Conservation (phyloP, 2,888 invertebrate genomes). For the Metopia argyrocephala region DNA sequence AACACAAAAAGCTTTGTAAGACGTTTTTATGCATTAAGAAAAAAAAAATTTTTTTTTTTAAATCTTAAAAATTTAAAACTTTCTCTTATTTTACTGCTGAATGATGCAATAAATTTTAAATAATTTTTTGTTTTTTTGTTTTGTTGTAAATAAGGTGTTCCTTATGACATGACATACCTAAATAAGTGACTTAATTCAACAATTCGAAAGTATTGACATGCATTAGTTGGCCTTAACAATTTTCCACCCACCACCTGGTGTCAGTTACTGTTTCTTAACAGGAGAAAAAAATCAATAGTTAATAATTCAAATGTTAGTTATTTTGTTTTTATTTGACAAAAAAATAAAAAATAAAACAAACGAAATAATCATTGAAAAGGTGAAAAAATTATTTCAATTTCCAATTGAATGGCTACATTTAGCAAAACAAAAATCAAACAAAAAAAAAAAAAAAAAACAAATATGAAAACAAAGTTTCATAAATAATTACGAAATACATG, state of each 20-base stretch:
- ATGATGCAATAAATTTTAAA: no score
- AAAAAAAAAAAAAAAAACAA: constrained; percentile 2
- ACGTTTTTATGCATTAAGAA: no score
- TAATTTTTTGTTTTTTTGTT: no score
- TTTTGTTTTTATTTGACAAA: background rate
- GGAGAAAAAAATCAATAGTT: background rate
- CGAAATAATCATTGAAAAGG: constrained; percentile 14
- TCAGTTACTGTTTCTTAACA: no score
- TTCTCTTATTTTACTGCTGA: no score
- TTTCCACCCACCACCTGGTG: background rate
- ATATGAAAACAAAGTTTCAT: constrained; percentile 4
- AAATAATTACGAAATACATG: constrained; percentile 34
- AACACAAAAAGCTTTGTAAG: no score
- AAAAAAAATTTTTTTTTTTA: no score
- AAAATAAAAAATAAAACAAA: background rate
- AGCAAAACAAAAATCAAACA: background rate
- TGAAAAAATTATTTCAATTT: constrained; percentile 49
- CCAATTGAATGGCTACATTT: constrained; percentile 36
- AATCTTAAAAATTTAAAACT: no score
- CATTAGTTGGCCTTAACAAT: background rate
- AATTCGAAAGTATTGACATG: background rate
- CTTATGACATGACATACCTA: no score
- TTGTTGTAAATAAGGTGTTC: no score
- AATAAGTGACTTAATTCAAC: no score
- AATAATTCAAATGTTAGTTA: background rate